phyloP scores from a whole-genome alignment of 2,888 invertebrate genomes.

The Odontomyia ornata region DNA sequence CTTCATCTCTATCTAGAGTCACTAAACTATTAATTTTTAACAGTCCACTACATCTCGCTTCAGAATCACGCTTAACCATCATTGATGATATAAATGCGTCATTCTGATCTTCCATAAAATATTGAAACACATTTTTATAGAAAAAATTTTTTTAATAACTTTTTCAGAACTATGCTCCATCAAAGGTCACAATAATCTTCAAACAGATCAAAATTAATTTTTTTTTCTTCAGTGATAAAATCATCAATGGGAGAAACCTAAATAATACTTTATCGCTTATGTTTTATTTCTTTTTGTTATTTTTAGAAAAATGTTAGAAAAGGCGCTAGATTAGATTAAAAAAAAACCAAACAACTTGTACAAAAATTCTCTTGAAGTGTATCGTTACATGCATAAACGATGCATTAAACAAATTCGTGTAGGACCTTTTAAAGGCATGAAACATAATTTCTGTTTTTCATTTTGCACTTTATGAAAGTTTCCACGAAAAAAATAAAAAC shows the following conservation, averaged over 20 bases:
- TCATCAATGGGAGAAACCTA: not conserved
- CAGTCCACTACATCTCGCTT: too few relatives aligned
- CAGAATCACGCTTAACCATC: too few relatives aligned
- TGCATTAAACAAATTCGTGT: conserved; percentile 2
- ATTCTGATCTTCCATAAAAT: not conserved
- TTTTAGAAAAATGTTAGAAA: not conserved
- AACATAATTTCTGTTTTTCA: not conserved
- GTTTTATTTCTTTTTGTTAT: not conserved
- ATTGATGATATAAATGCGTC: not conserved
- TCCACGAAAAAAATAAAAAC: not conserved
- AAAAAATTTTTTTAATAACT: not conserved
- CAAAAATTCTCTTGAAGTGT: not conserved
- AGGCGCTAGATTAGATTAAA: not conserved
- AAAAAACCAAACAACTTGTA: not conserved
- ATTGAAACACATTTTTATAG: not conserved
- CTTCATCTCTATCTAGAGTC: too few relatives aligned
- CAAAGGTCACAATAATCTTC: not conserved
- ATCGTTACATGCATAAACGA: not conserved
- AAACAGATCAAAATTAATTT: not conserved
- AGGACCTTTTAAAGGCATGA: conserved; percentile 18
- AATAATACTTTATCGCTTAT: not conserved
- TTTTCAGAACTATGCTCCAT: not conserved
- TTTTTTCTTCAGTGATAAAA: not conserved
- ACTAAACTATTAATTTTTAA: too few relatives aligned
- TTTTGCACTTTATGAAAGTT: conserved; percentile 31